These are phyloP conservation scores for Alsophila aescularia DNA, from an alignment of 2,888 invertebrate genomes.

Conservation along the genomic window DNA sequence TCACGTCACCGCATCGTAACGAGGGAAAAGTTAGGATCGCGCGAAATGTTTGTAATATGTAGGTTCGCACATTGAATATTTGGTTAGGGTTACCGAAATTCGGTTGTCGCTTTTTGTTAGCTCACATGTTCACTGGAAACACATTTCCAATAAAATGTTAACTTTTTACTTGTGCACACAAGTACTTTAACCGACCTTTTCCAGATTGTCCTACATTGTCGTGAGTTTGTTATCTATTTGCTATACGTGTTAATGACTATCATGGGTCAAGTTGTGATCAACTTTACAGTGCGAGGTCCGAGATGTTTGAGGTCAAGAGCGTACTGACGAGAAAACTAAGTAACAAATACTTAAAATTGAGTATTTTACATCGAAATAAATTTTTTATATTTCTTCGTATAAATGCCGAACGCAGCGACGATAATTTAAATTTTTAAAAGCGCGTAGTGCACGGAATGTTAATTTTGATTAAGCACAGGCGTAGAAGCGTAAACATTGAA, in stretches of 20 bases:
- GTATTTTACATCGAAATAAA: constrained; percentile 1
- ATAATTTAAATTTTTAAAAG: neutral
- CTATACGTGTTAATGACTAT: constrained; percentile 30
- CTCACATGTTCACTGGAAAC: constrained; percentile 3
- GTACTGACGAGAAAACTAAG: neutral
- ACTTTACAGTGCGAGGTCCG: constrained; percentile 13
- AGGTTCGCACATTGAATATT: constrained; percentile 40
- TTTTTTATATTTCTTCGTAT: neutral
- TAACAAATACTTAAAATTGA: neutral
- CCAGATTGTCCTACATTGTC: neutral
- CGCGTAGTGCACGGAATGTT: constrained; percentile 1
- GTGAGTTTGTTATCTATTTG: constrained; percentile 24
- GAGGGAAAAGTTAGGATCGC: constrained; percentile 57
- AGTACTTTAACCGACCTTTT: neutral
- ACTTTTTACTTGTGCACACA: neutral
- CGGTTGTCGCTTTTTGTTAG: constrained; percentile 25
- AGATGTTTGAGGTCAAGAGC: constrained; percentile 30
- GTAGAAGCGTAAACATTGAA: constrained; percentile 39
- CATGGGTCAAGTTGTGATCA: constrained; percentile 25
- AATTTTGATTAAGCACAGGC: constrained; percentile 31
- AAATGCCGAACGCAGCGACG: neutral
- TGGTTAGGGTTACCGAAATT: constrained; percentile 37
- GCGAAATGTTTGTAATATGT: constrained; percentile 49
- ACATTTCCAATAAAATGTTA: neutral
- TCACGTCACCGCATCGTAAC: constrained; percentile 65